Evolutionary conservation across 2,797 vertebrate genomes (phyloP).

Genomic region (Rhinatrema bivittatum): DNA sequence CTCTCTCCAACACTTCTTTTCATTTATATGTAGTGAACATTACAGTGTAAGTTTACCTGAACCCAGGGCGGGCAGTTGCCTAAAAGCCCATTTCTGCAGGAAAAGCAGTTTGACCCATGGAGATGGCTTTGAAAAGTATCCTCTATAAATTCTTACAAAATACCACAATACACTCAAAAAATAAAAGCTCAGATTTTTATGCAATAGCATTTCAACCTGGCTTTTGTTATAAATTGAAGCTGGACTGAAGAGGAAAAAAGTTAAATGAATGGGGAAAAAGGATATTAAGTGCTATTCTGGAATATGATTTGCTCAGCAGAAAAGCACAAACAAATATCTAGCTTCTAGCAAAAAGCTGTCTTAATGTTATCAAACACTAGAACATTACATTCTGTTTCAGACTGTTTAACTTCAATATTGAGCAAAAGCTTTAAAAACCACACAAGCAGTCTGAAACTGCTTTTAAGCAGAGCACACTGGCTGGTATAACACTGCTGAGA

Average conservation of each 20-base stretch:
- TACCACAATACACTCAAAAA: too few species aligned
- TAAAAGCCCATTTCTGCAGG: too few species aligned
- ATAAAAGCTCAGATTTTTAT: constrained; percentile 17
- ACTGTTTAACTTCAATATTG: constrained; percentile 51
- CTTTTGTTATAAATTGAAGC: constrained; percentile 13
- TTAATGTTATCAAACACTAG: constrained; percentile 36
- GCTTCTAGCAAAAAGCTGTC: constrained; percentile 17
- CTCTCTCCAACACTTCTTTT: too few species aligned
- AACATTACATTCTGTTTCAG: constrained; percentile 47
- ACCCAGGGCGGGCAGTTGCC: too few species aligned
- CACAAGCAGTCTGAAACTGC: constrained; percentile 45
- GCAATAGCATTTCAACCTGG: constrained; percentile 7
- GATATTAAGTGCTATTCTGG: constrained; percentile 12
- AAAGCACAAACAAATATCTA: constrained; percentile 10
- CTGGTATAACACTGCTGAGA: constrained; percentile 61
- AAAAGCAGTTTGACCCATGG: too few species aligned
- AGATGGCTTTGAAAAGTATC: too few species aligned
- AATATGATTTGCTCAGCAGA: constrained; percentile 10
- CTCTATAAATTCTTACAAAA: too few species aligned
- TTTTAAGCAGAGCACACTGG: constrained; percentile 61
- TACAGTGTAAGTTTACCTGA: too few species aligned
- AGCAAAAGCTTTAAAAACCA: constrained; percentile 54
- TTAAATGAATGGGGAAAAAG: constrained; percentile 4
- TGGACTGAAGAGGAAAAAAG: constrained; percentile 17
- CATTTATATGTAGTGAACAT: too few species aligned